Evolutionary conservation across 2,888 invertebrate species (phyloP), one percentile per base, ranked within the genome.

Genomic region (Timema podura): DNA sequence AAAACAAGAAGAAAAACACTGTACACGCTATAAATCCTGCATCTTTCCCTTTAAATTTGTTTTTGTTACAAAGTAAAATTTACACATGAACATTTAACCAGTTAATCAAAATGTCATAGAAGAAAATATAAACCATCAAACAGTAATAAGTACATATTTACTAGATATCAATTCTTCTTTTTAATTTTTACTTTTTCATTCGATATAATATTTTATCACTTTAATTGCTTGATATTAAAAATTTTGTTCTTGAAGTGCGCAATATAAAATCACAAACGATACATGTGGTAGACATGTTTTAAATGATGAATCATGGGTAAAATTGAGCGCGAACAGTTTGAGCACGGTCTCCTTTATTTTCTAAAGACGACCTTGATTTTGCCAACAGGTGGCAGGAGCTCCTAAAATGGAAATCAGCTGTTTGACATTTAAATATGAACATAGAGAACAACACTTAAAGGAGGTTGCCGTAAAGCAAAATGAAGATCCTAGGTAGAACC

Each of bases 281-380:
- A 30, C 70, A 70, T 70, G 70, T 70, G 70, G 70, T 70, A 70
- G 70, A 70, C 70, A 70, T 70, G n/a, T n/a, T 70, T 70, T 70
- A 64, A 70, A 70, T 68, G 67, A 69, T 71, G 73, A 70, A 70
- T 71, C 67, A 69, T 73, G 73, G 73, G 73, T 66, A 71, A 71
- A 70, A 73, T 73, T 71, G 68, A 71, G 71, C 71, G 69, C 70
- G 70, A 69, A 73, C 70, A 47, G 67, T 73, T 57, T 71, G 69
- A 13, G 65, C 72, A 65, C 69, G 68, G 68, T 48, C 57, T 70
- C 16, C 61, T 48, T 48, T 49, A 64, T 65, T 51, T 69, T n/a
- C 49, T 16, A 15, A 44, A 45, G 30, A 49, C 46, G 69, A n/a
- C 69, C 69, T 69, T 69, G 49, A 64, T 16, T 45, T 45, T 30